These are phyloP conservation scores for Clitarchus hookeri DNA, from an alignment of 2,888 invertebrate genomes.

Conservation along the genomic window DNA sequence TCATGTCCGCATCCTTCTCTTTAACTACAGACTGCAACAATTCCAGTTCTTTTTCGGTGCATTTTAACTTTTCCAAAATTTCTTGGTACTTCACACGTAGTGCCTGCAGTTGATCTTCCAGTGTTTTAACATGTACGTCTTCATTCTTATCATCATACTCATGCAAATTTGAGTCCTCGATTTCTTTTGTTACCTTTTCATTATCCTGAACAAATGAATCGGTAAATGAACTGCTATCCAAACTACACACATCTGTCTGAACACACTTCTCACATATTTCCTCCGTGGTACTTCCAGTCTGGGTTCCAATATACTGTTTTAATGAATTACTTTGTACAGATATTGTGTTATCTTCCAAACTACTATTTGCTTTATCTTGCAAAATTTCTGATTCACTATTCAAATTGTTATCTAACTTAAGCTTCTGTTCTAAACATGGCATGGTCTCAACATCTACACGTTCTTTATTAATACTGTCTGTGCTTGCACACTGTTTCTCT, in stretches of 20 bases:
- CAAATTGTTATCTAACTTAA: neutral
- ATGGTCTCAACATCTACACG: neutral
- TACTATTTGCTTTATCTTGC: neutral
- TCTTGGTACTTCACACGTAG: neutral
- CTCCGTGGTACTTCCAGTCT: neutral
- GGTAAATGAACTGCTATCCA: neutral
- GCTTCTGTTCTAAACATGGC: neutral
- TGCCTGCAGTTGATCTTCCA: constrained; percentile 17
- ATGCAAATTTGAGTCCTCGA: neutral
- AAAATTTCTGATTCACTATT: neutral
- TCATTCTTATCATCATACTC: neutral
- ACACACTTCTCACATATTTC: neutral
- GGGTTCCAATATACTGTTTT: neutral
- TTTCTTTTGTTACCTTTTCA: neutral
- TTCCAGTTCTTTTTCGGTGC: neutral
- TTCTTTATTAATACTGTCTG: neutral
- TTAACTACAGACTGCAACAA: neutral
- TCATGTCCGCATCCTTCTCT: neutral
- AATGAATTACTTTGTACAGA: neutral
- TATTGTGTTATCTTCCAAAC: neutral
- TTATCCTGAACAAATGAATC: neutral
- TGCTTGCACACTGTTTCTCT: neutral
- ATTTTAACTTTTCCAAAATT: neutral
- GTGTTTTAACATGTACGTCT: neutral
- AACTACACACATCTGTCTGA: neutral